A percentile compares a stretch with the other conserved stretches of the same genome.
Evolutionary conservation across 2,888 invertebrate genomes (phyloP).

Genomic region (Sthenelais limicola): DNA sequence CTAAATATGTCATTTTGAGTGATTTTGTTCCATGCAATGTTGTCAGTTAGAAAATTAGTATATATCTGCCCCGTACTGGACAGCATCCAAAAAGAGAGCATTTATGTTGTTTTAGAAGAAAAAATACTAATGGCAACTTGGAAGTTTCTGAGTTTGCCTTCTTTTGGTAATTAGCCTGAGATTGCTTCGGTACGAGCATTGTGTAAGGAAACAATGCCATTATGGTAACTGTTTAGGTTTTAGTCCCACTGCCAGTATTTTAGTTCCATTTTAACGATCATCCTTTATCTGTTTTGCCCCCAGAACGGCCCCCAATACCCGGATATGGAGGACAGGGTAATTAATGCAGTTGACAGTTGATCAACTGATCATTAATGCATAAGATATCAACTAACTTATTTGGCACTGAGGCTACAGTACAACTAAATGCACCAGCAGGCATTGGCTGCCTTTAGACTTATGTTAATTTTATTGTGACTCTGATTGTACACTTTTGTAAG

Average conservation of each 20-base stretch:
- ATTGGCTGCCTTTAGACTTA: not conserved
- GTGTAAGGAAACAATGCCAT: too few species aligned
- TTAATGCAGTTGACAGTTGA: slow-evolving; percentile 22
- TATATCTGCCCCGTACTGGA: too few species aligned
- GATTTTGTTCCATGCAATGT: too few species aligned
- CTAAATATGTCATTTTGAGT: too few species aligned
- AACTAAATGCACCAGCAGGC: slow-evolving; percentile 29
- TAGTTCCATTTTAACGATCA: slow-evolving; percentile 17
- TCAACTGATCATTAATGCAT: slow-evolving; percentile 29
- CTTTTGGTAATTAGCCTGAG: too few species aligned
- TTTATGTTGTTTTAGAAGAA: too few species aligned
- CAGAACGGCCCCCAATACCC: slow-evolving; percentile 30
- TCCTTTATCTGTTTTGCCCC: slow-evolving; percentile 32
- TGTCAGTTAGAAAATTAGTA: too few species aligned
- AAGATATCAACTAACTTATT: slow-evolving; percentile 17
- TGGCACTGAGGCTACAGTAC: slow-evolving; percentile 34
- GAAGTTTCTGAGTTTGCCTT: too few species aligned
- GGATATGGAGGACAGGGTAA: slow-evolving; percentile 36
- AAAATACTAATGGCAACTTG: too few species aligned
- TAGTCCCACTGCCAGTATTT: slow-evolving; percentile 7
- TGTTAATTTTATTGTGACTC: slow-evolving; percentile 3
- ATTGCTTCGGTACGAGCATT: too few species aligned
- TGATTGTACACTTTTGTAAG: slow-evolving; percentile 13
- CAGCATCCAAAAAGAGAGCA: too few species aligned
- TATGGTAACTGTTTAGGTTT: too few species aligned